Evolutionary conservation across 2,888 invertebrate genomes (phyloP).

Genomic region (Amiota communis): DNA sequence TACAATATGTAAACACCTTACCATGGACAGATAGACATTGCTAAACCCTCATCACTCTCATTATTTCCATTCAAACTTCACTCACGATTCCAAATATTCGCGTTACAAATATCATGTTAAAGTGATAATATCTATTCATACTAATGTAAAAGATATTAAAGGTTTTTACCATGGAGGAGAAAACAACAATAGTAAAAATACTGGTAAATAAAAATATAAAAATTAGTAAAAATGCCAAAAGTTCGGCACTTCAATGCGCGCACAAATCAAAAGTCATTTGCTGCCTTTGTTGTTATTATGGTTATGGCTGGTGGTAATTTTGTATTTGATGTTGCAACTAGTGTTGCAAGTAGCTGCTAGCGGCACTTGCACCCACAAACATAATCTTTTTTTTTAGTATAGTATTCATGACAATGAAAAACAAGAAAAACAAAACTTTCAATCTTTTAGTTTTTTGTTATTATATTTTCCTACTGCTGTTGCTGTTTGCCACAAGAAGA

Average conservation of each 20-base stretch:
- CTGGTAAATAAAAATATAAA: conserved; percentile 22
- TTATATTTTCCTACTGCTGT: not conserved
- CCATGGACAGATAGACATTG: too few relatives aligned
- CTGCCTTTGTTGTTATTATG: not conserved
- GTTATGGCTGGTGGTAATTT: not conserved
- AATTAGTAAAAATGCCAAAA: conserved; percentile 25
- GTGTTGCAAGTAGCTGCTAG: conserved; percentile 21
- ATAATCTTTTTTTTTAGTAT: conserved; percentile 16
- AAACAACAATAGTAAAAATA: not conserved
- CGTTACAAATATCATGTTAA: too few relatives aligned
- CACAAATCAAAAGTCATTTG: conserved; percentile 16
- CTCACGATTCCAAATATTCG: too few relatives aligned
- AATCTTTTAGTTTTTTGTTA: not conserved
- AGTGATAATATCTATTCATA: too few relatives aligned
- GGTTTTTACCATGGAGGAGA: not conserved
- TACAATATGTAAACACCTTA: too few relatives aligned
- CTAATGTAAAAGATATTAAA: too few relatives aligned
- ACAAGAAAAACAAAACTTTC: too few relatives aligned
- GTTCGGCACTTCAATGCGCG: conserved; percentile 9
- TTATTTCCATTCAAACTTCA: too few relatives aligned
- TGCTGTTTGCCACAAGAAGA: conserved; percentile 7
- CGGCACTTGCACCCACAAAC: conserved; percentile 26
- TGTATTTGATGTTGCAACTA: not conserved
- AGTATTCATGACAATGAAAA: too few relatives aligned
- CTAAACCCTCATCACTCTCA: too few relatives aligned